Evolutionary conservation across 2,888 invertebrate species (phyloP).

Genomic region (Lasius platythorax): DNA sequence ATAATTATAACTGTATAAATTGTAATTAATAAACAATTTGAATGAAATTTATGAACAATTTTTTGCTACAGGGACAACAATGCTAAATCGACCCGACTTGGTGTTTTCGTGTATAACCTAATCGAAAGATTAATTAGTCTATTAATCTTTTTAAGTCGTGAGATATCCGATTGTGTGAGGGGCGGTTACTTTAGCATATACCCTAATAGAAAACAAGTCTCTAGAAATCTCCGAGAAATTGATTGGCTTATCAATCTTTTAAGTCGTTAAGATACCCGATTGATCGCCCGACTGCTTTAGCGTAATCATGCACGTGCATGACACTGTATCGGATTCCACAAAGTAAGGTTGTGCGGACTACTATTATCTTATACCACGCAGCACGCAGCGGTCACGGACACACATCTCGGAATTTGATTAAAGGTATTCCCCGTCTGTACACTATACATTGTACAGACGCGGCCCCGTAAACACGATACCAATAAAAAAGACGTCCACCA

Average conservation of each 20-base stretch:
- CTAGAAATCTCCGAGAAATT: slow-evolving; percentile 2
- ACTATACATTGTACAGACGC: not conserved
- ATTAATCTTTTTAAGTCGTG: not conserved
- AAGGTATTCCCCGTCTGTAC: no score
- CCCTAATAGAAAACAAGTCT: not conserved
- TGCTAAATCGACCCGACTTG: not conserved
- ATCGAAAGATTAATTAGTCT: not conserved
- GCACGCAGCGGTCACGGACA: slow-evolving; percentile 57
- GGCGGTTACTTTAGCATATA: not conserved
- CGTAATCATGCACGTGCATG: slow-evolving; percentile 4
- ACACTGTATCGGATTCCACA: not conserved
- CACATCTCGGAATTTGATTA: slow-evolving; percentile 42
- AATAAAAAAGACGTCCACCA: slow-evolving; percentile 50
- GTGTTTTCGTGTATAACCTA: not conserved
- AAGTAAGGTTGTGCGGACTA: not conserved
- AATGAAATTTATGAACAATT: not conserved
- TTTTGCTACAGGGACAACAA: not conserved
- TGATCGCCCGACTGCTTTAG: slow-evolving; percentile 22
- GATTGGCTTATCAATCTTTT: slow-evolving; percentile 24
- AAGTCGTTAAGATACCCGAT: not conserved
- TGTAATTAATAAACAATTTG: not conserved
- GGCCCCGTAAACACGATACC: slow-evolving; percentile 26
- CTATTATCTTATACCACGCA: slow-evolving; percentile 60
- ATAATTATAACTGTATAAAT: no score
- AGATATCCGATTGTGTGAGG: not conserved